phyloP scores from a whole-genome alignment of 2,888 invertebrate species.

The Brachycybe producta region DNA sequence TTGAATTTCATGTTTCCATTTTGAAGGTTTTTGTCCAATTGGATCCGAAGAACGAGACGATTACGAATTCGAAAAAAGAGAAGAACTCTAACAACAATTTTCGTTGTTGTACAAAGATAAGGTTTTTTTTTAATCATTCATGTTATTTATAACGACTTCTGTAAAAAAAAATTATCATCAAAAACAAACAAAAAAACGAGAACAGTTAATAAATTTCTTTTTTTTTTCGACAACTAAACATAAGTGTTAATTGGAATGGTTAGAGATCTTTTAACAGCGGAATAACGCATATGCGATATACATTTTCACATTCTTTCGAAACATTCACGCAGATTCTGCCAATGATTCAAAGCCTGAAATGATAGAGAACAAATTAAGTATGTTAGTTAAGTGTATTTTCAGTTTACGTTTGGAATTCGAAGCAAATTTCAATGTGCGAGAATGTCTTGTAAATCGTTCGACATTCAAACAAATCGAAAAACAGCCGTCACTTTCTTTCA shows the following conservation, averaged over 20 bases:
- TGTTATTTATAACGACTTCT: neutral
- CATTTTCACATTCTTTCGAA: constrained; percentile 10
- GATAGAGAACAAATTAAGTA: neutral
- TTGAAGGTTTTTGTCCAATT: constrained; percentile 16
- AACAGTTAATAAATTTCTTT: neutral
- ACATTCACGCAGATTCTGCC: neutral
- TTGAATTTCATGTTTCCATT: too few species aligned
- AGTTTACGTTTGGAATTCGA: too few species aligned
- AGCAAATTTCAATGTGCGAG: too few species aligned
- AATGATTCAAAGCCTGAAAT: neutral
- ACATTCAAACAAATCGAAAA: too few species aligned
- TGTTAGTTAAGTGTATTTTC: too few species aligned
- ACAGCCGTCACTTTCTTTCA: neutral
- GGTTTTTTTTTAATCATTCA: neutral
- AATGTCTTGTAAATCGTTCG: too few species aligned
- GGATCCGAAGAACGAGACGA: constrained; percentile 11
- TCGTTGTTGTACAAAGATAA: neutral
- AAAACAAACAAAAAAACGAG: neutral
- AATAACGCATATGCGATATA: neutral
- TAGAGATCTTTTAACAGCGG: neutral
- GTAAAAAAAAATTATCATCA: neutral
- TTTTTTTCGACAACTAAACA: too few species aligned
- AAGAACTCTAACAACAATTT: constrained; percentile 18
- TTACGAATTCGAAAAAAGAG: constrained; percentile 19
- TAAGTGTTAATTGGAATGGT: too few species aligned